Conservation (phyloP, 2,888 invertebrate genomes). For the Aphodius granarius region DNA sequence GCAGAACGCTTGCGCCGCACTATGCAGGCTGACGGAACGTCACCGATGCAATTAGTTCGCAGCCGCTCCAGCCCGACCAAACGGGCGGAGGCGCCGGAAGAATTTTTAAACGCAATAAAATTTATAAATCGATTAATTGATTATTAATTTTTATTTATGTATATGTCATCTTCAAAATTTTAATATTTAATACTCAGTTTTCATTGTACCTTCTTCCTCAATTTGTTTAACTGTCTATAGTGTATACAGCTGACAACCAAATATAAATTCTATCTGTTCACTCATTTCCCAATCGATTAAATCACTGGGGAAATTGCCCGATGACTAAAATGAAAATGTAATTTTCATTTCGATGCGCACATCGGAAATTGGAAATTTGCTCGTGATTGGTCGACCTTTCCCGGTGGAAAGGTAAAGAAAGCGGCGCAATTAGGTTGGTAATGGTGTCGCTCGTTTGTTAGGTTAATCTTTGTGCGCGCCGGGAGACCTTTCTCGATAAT, state of each 20-base stretch:
- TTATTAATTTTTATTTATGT: not conserved
- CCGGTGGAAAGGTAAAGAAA: not conserved
- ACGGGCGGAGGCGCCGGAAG: constrained; percentile 35
- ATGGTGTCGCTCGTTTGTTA: not conserved
- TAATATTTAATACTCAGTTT: not conserved
- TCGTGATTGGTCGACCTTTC: not conserved
- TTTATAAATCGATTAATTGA: not conserved
- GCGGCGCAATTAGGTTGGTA: not conserved
- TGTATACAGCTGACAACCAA: too few relatives aligned
- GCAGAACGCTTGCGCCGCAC: constrained; percentile 28
- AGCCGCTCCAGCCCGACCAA: constrained; percentile 32
- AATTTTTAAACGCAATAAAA: not conserved
- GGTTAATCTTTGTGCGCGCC: not conserved
- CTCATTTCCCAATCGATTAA: too few relatives aligned
- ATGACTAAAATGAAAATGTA: not conserved
- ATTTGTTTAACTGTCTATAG: too few relatives aligned
- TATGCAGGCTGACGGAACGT: constrained; percentile 35
- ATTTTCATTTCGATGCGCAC: too few relatives aligned
- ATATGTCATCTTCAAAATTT: not conserved
- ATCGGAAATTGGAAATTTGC: not conserved
- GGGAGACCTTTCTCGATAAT: not conserved
- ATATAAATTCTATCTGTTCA: too few relatives aligned
- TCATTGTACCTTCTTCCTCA: too few relatives aligned
- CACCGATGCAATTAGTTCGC: constrained; percentile 40
- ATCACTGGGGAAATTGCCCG: not conserved